Percentiles rank a stretch among this genome's conserved stretches.
Evolutionary conservation across 2,113 vertebrate genomes (phyloP).

Genomic region (Callocephalon fimbriatum): DNA sequence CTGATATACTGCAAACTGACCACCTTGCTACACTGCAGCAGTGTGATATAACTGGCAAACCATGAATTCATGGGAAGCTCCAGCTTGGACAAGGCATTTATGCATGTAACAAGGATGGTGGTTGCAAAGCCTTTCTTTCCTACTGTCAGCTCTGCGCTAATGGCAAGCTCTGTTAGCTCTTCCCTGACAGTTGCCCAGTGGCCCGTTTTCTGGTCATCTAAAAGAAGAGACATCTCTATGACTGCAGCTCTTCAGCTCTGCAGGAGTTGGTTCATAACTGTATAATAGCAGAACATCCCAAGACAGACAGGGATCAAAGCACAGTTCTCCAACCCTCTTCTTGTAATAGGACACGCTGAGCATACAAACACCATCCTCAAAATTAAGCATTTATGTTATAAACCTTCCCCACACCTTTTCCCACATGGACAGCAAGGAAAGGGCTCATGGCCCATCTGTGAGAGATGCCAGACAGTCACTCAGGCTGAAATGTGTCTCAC

Average conservation of each 20-base stretch:
- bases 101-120: background rate
- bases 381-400: background rate
- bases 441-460: background rate
- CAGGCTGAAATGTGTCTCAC: slow-evolving; percentile 19
- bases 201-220: background rate
- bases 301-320: background rate
- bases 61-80: background rate
- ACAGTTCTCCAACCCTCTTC: background rate
- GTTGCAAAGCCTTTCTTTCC: background rate
- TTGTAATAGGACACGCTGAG: background rate
- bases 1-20: background rate
- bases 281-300: too few species aligned
- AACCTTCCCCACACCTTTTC: background rate
- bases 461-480: background rate
- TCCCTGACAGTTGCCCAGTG: background rate
- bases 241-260: background rate
- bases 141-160: background rate
- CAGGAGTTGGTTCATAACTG: background rate
- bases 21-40: background rate
- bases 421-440: background rate
- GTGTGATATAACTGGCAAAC: background rate
- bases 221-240: background rate
- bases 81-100: background rate
- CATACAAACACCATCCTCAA: background rate
- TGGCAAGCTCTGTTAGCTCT: background rate